A percentile compares a stretch with the other conserved stretches of the same genome.
These are phyloP conservation scores for Lethocerus indicus DNA, from an alignment of 1,140 invertebrate genomes.

Conservation along the genomic window DNA sequence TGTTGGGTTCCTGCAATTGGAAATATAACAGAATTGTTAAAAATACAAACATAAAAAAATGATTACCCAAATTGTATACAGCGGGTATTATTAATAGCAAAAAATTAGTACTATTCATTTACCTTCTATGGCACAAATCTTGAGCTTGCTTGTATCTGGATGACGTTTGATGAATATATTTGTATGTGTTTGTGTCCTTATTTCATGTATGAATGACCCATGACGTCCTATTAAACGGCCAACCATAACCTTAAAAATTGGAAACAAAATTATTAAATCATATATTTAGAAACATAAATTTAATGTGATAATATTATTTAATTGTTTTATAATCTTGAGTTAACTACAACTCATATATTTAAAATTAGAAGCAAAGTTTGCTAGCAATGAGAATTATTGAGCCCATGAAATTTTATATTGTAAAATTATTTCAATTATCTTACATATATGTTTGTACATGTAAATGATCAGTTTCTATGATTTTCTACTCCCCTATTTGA, in stretches of 20 bases:
- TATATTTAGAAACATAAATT: neutral
- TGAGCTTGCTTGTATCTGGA: conserved; percentile 45
- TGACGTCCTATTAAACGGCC: conserved; percentile 75
- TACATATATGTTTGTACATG: too few species aligned
- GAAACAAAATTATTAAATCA: conserved; percentile 37
- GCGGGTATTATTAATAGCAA: neutral
- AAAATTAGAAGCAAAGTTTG: too few species aligned
- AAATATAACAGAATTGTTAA: neutral
- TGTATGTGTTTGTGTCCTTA: conserved; percentile 61
- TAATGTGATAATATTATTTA: neutral
- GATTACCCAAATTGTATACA: conserved; percentile 7
- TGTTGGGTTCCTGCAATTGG: conserved; percentile 36
- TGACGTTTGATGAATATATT: conserved; percentile 62
- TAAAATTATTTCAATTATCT: too few species aligned
- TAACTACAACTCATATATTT: too few species aligned
- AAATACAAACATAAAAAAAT: neutral
- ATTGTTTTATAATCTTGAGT: too few species aligned
- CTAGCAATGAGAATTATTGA: too few species aligned
- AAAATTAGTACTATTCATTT: conserved; percentile 7
- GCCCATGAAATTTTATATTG: too few species aligned
- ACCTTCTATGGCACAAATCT: conserved; percentile 74
- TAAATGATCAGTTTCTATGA: too few species aligned
- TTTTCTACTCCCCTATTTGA: too few species aligned
- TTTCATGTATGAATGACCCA: conserved; percentile 61
- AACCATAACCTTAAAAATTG: conserved; percentile 54